These are phyloP conservation scores for Enteromius viviparus DNA, from an alignment of 2,797 vertebrate species.

Conservation along the genomic window DNA sequence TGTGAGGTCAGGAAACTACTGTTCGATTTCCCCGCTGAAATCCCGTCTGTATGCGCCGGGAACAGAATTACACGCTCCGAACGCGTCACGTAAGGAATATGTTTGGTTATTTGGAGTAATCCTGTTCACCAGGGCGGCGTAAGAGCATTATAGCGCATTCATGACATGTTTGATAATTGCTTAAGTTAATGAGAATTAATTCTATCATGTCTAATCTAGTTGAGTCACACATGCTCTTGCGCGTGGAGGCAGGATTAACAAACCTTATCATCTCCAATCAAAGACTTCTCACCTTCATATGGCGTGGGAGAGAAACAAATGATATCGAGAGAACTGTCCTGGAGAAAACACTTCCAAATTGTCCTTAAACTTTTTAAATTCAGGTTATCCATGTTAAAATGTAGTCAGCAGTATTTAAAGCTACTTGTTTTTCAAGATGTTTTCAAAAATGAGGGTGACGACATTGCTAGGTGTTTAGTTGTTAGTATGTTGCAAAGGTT, in stretches of 20 bases:
- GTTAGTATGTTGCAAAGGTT: too few species aligned
- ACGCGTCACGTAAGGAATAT: neutral
- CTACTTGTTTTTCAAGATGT: too few species aligned
- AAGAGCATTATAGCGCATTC: conserved; percentile 27
- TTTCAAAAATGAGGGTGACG: too few species aligned
- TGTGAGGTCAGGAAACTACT: conserved; percentile 1
- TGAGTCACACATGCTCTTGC: conserved; percentile 13
- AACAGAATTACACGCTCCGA: conserved; percentile 60
- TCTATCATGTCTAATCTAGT: conserved; percentile 21
- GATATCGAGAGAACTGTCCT: neutral
- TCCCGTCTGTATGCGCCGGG: conserved; percentile 56
- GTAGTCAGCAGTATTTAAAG: too few species aligned
- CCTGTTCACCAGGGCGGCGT: neutral
- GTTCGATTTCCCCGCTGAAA: conserved; percentile 11
- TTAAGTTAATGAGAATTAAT: conserved; percentile 42
- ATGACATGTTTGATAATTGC: conserved; percentile 45
- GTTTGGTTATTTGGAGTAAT: conserved; percentile 19
- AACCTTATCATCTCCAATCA: conserved; percentile 25
- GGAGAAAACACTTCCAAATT: neutral
- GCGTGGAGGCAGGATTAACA: conserved; percentile 14
- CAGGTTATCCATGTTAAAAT: neutral
- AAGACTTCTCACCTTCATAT: conserved; percentile 28
- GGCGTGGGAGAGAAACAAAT: neutral
- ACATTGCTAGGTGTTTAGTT: too few species aligned
- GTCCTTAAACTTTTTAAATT: neutral